Percentiles rank a stretch among this genome's conserved stretches.
phyloP scores from a whole-genome alignment of 2,797 vertebrate genomes.

The Chloroceryle inda region DNA sequence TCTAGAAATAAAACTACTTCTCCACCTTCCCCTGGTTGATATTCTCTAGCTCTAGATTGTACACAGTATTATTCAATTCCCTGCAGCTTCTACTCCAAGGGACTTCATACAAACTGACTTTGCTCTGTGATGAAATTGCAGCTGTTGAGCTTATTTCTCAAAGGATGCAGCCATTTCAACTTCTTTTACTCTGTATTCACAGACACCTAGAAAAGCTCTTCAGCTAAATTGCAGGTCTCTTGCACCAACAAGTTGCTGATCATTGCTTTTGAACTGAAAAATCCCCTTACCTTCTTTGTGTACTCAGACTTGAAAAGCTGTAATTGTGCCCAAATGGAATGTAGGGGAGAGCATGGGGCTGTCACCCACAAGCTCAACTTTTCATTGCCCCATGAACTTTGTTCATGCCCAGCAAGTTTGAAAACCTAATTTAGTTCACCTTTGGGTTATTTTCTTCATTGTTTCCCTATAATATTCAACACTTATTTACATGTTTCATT shows the following conservation, averaged over 20 bases:
- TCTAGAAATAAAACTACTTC: neutral
- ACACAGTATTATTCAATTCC: neutral
- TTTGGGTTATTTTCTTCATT: neutral
- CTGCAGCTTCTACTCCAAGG: neutral
- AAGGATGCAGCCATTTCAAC: constrained; percentile 32
- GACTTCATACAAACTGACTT: neutral
- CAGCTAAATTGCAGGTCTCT: constrained; percentile 10
- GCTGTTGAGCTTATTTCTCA: constrained; percentile 67
- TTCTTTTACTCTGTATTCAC: neutral
- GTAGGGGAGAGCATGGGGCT: constrained; percentile 58
- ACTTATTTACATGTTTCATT: constrained; percentile 42
- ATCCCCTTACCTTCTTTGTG: neutral
- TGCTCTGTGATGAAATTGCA: constrained; percentile 38
- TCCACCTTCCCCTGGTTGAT: neutral
- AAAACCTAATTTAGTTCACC: constrained; percentile 55
- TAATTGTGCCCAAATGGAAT: neutral
- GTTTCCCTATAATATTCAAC: constrained; percentile 69
- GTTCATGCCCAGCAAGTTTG: constrained; percentile 52
- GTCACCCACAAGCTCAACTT: constrained; percentile 59
- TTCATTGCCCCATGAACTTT: constrained; percentile 26
- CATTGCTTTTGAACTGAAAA: neutral
- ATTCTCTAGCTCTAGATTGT: neutral
- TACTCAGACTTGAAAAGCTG: neutral
- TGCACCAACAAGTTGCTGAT: neutral
- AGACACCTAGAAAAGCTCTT: constrained; percentile 25